Conservation (phyloP, 2,888 invertebrate species). For the Prenolepis imparis region DNA sequence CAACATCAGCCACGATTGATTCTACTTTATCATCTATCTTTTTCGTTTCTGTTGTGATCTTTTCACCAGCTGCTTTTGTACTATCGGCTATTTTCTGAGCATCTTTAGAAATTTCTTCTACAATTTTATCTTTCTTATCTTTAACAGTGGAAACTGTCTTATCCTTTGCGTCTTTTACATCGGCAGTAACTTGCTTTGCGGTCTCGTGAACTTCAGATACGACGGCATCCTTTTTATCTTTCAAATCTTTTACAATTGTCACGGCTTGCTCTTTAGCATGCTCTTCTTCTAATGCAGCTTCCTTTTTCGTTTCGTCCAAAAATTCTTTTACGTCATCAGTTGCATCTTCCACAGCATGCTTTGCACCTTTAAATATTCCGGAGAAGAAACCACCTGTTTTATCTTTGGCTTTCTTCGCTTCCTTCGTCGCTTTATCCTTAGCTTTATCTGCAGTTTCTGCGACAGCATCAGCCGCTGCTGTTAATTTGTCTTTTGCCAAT, state of each 20-base stretch:
- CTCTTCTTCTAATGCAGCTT: too few relatives aligned
- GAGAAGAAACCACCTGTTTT: conserved; percentile 75
- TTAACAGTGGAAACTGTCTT: conserved; percentile 39
- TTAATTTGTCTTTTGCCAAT: conserved; percentile 67
- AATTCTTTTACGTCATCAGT: too few relatives aligned
- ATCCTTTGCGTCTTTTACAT: conserved; percentile 48
- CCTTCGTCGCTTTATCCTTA: conserved; percentile 69
- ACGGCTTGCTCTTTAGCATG: too few relatives aligned
- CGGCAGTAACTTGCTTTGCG: conserved; percentile 57
- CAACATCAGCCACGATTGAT: conserved; percentile 51
- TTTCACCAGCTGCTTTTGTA: conserved; percentile 34
- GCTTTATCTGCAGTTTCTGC: conserved; percentile 77
- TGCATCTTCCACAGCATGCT: too few relatives aligned
- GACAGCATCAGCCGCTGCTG: conserved; percentile 79
- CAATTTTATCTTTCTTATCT: conserved; percentile 62
- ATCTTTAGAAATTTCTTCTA: conserved; percentile 76
- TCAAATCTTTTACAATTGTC: too few relatives aligned
- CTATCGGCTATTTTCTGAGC: conserved; percentile 38
- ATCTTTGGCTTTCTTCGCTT: conserved; percentile 75
- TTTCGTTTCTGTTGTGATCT: too few relatives aligned
- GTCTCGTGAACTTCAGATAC: conserved; percentile 62
- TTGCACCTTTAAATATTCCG: conserved; percentile 57
- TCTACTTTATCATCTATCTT: conserved; percentile 54
- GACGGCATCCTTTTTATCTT: conserved; percentile 53
- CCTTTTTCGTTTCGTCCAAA: too few relatives aligned